These are phyloP conservation scores for Tichodroma muraria DNA, from an alignment of 2,113 vertebrate species.

Conservation along the genomic window DNA sequence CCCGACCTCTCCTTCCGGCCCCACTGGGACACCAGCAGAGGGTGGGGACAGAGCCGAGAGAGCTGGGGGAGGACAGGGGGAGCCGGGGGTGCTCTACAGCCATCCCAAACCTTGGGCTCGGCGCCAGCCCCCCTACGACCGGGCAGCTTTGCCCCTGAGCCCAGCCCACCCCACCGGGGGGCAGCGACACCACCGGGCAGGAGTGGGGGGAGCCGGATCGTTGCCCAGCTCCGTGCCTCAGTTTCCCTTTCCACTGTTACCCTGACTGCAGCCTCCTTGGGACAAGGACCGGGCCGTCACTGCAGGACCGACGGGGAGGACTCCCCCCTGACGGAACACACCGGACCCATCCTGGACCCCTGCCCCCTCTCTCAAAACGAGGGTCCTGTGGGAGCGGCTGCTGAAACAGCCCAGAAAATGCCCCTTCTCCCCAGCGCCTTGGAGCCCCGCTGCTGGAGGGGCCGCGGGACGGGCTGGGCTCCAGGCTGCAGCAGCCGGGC, in stretches of 20 bases:
- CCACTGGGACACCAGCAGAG: rapidly evolving
- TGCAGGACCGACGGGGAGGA: background rate
- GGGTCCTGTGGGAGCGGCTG: background rate
- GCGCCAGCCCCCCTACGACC: no score
- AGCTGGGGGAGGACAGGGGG: no score
- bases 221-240: background rate
- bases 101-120: background rate
- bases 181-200: background rate
- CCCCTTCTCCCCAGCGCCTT: rapidly evolving
- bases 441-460: rapidly evolving
- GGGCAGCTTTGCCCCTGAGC: background rate
- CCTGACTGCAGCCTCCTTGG: background rate
- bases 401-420: background rate
- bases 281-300: background rate
- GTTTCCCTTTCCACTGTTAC: background rate
- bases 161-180: no score
- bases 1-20: no score
- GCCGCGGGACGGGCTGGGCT: background rate
- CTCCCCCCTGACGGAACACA: rapidly evolving
- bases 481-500: background rate
- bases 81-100: rapidly evolving
- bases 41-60: background rate
- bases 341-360: background rate
- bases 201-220: background rate
- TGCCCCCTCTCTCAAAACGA: rapidly evolving